A percentile compares a stretch with the other conserved stretches of the same genome.
Conservation (phyloP, 35 echinoderm and acorn worm genomes). For the Lytechinus variegatus region DNA sequence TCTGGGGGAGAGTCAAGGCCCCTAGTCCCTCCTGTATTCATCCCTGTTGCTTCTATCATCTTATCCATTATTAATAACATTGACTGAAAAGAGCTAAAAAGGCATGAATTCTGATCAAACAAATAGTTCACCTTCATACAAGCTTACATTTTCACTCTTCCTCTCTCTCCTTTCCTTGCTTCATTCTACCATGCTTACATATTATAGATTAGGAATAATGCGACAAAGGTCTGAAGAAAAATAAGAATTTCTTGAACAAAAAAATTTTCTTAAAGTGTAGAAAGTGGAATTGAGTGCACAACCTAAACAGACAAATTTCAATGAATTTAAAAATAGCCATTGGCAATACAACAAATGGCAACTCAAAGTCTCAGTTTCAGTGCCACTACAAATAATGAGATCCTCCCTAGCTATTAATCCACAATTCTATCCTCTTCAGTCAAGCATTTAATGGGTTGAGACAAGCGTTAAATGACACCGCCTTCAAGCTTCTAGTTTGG, state of each 20-base stretch:
- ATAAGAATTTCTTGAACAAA: neutral
- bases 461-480: slow-evolving; percentile 4
- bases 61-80: neutral
- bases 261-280: neutral
- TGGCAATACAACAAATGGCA: neutral
- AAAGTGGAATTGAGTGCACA: neutral
- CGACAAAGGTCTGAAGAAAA: neutral
- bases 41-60: neutral
- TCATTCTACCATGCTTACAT: no score
- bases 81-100: neutral
- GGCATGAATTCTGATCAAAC: neutral
- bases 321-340: neutral
- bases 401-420: neutral
- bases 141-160: no score
- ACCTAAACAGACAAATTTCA: neutral
- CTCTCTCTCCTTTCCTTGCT: neutral
- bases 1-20: no score
- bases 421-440: slow-evolving; percentile 10
- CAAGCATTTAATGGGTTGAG: neutral
- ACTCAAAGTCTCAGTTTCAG: neutral
- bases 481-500: neutral
- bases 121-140: neutral
- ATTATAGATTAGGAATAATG: no score
- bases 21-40: neutral
- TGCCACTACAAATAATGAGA: slow-evolving; percentile 19